These are phyloP conservation scores for Trissolcus basalis DNA, from an alignment of 1,140 invertebrate genomes.

Conservation along the genomic window DNA sequence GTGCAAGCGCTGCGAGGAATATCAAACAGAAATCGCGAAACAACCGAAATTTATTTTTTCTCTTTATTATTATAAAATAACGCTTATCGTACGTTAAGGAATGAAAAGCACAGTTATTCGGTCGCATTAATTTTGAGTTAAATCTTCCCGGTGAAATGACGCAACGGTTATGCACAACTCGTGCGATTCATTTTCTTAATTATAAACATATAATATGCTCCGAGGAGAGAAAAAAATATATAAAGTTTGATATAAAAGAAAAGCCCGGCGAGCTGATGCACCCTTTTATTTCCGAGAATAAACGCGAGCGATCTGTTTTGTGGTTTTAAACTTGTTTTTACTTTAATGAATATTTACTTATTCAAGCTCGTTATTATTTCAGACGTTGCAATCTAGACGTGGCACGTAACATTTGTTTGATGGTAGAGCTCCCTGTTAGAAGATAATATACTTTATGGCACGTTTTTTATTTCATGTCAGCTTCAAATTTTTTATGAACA, in stretches of 20 bases:
- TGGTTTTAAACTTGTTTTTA: not conserved
- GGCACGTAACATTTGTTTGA: not conserved
- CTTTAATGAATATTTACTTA: conserved; percentile 2
- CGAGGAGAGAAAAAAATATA: no score
- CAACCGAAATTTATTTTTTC: not conserved
- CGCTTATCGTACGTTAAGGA: not conserved
- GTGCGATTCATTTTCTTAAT: no score
- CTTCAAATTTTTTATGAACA: no score
- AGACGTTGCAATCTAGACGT: not conserved
- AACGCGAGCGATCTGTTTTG: not conserved
- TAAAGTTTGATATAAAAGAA: no score
- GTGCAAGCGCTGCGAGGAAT: conserved; percentile 19
- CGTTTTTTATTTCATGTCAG: not conserved
- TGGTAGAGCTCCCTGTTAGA: not conserved
- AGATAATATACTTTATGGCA: not conserved
- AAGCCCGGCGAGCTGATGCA: no score
- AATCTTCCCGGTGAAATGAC: not conserved
- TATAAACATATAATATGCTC: no score
- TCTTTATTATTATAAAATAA: conserved; percentile 7
- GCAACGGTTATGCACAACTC: no score
- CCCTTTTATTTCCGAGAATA: no score
- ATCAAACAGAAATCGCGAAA: conserved; percentile 15
- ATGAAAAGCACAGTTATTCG: no score
- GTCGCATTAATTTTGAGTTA: no score
- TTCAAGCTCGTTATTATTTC: not conserved